Evolutionary conservation across 2,888 invertebrate species (phyloP).

Genomic region (Drosophila recens): DNA sequence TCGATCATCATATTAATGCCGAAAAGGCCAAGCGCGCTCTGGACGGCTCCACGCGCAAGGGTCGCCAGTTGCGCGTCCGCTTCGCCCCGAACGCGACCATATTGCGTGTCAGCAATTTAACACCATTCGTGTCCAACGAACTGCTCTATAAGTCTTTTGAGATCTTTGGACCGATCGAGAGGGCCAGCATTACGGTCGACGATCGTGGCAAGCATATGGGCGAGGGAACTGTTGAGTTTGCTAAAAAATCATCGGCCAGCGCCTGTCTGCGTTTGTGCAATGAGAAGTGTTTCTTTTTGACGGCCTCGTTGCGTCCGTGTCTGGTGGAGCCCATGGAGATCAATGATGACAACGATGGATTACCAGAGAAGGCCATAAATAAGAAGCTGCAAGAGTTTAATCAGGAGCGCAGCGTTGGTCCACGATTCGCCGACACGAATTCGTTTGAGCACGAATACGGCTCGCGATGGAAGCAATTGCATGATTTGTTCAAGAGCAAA

Average conservation of each 20-base stretch:
- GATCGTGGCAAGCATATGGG: conserved; percentile 98
- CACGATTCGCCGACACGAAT: conserved; percentile 94
- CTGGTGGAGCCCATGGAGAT: conserved; percentile 96
- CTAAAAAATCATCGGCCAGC: conserved; percentile 95
- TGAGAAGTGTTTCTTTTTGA: conserved; percentile 97
- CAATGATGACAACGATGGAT: conserved; percentile 96
- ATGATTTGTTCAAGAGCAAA: conserved; percentile 95
- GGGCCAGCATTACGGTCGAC: conserved; percentile 97
- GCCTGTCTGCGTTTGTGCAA: conserved; percentile 95
- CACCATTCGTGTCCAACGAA: conserved; percentile 97
- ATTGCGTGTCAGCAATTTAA: conserved; percentile 96
- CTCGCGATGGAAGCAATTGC: conserved; percentile 97
- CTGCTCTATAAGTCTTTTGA: conserved; percentile 94
- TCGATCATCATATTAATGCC: conserved; percentile 92
- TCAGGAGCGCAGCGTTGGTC: conserved; percentile 93
- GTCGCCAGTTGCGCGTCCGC: conserved; percentile 94
- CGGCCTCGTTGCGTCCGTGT: conserved; percentile 95
- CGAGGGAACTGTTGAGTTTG: conserved; percentile 98
- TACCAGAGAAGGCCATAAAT: conserved; percentile 92
- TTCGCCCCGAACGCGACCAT: conserved; percentile 98
- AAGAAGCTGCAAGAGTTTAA: conserved; percentile 92
- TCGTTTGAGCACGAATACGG: conserved; percentile 99
- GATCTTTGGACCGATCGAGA: conserved; percentile 96
- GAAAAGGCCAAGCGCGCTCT: conserved; percentile 97
- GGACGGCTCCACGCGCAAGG: conserved; percentile 94